A percentile compares a stretch with the other conserved stretches of the same genome.
phyloP scores from a whole-genome alignment of 2,113 vertebrate genomes.

The Emydocephalus ijimae region DNA sequence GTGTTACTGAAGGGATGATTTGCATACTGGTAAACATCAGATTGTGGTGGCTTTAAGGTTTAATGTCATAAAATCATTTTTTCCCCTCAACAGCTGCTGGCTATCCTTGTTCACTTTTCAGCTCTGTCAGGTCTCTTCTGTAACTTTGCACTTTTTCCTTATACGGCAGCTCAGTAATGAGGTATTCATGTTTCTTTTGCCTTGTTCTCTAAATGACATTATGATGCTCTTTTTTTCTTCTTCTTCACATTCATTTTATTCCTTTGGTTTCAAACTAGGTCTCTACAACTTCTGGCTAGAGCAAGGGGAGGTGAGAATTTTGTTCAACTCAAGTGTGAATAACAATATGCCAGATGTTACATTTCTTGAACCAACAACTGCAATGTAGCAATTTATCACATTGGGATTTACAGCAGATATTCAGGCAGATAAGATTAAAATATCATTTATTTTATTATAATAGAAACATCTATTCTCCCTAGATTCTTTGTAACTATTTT shows the following conservation, averaged over 20 bases:
- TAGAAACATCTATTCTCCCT: background rate
- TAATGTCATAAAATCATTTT: constrained; percentile 21
- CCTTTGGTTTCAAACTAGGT: background rate
- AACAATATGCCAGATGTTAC: background rate
- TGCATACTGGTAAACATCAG: background rate
- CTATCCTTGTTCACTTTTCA: background rate
- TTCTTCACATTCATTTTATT: constrained; percentile 9
- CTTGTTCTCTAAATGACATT: background rate
- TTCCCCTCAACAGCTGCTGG: background rate
- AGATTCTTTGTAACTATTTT: background rate
- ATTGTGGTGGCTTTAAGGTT: constrained; percentile 33
- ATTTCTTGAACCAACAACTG: background rate
- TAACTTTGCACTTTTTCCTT: background rate
- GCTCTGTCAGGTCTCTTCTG: background rate
- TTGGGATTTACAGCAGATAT: background rate
- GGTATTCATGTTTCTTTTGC: background rate
- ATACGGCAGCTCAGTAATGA: background rate
- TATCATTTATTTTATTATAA: background rate
- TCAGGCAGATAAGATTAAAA: background rate
- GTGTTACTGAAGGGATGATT: constrained; percentile 27
- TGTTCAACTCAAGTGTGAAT: background rate
- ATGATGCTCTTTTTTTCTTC: background rate
- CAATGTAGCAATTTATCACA: background rate
- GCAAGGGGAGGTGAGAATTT: background rate
- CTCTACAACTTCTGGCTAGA: background rate